A percentile compares a stretch with the other conserved stretches of the same genome.
These are phyloP conservation scores for Formica exsecta DNA, from an alignment of 1,140 invertebrate species.

Conservation along the genomic window DNA sequence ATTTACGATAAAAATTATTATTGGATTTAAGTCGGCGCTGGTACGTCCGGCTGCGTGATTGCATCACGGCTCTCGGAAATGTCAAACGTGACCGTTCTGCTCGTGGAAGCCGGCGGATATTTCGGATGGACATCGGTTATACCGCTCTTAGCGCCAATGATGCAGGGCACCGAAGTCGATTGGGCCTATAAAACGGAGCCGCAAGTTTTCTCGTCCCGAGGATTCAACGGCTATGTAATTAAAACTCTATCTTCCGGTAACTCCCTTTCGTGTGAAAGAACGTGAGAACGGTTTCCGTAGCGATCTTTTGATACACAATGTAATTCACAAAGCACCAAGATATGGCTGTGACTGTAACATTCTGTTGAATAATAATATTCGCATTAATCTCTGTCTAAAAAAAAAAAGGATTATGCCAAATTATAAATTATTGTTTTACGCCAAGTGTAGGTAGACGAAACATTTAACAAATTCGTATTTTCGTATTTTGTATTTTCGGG, in stretches of 20 bases:
- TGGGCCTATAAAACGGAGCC: conserved; percentile 89
- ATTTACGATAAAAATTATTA: conserved; percentile 21
- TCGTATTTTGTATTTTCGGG: neutral
- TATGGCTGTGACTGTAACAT: neutral
- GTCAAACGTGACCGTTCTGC: conserved; percentile 88
- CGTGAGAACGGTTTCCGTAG: conserved; percentile 1
- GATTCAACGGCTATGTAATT: conserved; percentile 88
- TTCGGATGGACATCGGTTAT: conserved; percentile 89
- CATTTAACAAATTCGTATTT: neutral
- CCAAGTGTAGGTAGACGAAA: neutral
- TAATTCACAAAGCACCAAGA: neutral
- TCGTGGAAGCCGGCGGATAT: conserved; percentile 91
- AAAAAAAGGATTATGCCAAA: neutral
- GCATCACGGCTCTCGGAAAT: conserved; percentile 90
- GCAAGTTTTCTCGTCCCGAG: conserved; percentile 89
- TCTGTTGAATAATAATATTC: neutral
- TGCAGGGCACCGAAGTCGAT: conserved; percentile 89
- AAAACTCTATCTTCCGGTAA: conserved; percentile 14
- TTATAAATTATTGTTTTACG: neutral
- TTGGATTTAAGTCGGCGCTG: conserved; percentile 90
- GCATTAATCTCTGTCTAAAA: neutral
- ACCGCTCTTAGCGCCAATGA: conserved; percentile 89
- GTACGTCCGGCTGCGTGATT: conserved; percentile 93
- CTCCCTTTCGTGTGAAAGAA: neutral
- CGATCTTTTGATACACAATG: neutral